Evolutionary conservation across 2,113 vertebrate genomes (phyloP).

Genomic region (Salvelinus alpinus): DNA sequence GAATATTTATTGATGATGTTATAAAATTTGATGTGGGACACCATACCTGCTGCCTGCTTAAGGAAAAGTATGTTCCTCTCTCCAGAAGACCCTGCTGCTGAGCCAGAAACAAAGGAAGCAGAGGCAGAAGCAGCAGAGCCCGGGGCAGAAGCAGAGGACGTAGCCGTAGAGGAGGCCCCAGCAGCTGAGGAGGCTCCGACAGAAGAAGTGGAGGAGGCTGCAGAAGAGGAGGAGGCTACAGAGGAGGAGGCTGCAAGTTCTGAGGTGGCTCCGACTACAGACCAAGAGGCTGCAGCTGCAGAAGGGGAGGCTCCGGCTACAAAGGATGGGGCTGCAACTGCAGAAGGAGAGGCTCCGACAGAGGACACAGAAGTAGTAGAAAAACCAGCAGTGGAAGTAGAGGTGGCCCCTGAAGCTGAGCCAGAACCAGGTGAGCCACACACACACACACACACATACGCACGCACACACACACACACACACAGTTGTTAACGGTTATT

Average conservation of each 20-base stretch:
- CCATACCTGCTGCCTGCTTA: not conserved
- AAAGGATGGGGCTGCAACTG: not conserved
- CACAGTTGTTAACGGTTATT: too few species aligned
- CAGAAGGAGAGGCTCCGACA: not conserved
- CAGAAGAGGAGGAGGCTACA: too few species aligned
- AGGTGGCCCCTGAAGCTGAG: not conserved
- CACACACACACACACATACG: constrained; percentile 1
- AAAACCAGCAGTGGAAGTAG: not conserved
- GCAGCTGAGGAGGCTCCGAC: not conserved
- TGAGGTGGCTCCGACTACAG: not conserved
- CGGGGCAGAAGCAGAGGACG: not conserved
- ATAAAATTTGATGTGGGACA: not conserved
- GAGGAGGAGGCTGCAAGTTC: not conserved
- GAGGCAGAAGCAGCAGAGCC: not conserved
- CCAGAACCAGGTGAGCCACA: not conserved
- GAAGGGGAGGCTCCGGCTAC: not conserved
- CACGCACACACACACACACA: too few species aligned
- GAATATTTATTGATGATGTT: not conserved
- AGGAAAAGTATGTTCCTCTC: not conserved
- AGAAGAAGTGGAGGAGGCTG: not conserved
- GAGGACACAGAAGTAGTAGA: not conserved
- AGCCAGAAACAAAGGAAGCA: not conserved
- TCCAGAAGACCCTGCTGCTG: constrained; percentile 23
- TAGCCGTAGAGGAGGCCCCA: not conserved
- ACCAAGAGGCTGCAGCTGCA: not conserved